Percentiles rank a stretch among this genome's conserved stretches.
Conservation (phyloP, 2,888 invertebrate genomes). For the Eristalis pertinax region DNA sequence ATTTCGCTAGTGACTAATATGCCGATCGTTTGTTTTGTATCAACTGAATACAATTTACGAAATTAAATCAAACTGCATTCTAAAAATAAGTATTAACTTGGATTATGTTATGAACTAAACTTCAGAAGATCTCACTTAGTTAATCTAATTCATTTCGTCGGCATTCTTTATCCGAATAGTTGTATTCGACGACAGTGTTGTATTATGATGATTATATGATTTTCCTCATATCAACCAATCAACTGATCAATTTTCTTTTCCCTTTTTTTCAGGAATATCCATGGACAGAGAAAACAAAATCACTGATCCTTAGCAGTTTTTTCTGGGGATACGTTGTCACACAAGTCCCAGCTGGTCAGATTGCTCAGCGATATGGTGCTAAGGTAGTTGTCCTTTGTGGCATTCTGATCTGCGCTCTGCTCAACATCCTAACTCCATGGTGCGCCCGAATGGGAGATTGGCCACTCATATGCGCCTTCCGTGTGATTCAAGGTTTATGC, state of each 20-base stretch:
- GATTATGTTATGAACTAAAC: too few species aligned
- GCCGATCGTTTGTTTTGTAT: too few species aligned
- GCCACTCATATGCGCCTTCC: constrained; percentile 83
- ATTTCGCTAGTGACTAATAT: too few species aligned
- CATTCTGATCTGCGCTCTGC: constrained; percentile 84
- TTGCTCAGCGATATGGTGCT: constrained; percentile 88
- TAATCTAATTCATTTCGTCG: too few species aligned
- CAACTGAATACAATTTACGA: too few species aligned
- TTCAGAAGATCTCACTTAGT: too few species aligned
- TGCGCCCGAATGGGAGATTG: constrained; percentile 86
- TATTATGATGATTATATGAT: not conserved
- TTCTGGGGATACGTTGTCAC: constrained; percentile 87
- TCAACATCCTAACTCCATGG: constrained; percentile 86
- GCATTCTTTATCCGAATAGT: too few species aligned
- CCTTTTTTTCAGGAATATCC: constrained; percentile 82
- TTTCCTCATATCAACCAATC: constrained; percentile 76
- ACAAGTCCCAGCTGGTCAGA: constrained; percentile 86
- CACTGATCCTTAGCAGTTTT: constrained; percentile 85
- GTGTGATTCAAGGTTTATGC: constrained; percentile 86
- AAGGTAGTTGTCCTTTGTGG: constrained; percentile 84
- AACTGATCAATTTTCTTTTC: not conserved
- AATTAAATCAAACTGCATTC: too few species aligned
- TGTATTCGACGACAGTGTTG: too few species aligned
- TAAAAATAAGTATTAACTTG: too few species aligned
- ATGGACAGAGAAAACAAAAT: constrained; percentile 84